These are phyloP conservation scores for Rana temporaria DNA, from an alignment of 2,113 vertebrate species.

Conservation along the genomic window DNA sequence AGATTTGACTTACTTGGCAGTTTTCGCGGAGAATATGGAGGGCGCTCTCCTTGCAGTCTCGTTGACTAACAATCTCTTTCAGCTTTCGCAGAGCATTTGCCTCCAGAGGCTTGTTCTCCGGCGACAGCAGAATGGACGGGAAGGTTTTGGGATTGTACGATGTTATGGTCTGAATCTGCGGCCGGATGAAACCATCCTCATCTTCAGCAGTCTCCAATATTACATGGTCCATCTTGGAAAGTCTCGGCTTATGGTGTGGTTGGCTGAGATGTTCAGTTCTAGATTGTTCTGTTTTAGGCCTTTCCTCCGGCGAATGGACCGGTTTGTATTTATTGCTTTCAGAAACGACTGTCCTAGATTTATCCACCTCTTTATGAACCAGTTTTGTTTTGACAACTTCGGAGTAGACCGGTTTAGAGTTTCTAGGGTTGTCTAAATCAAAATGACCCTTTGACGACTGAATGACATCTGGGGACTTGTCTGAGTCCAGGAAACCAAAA, in stretches of 20 bases:
- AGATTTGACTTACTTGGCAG: conserved; percentile 77
- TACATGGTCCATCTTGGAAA: conserved; percentile 52
- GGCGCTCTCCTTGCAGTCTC: conserved; percentile 71
- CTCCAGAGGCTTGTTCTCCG: conserved; percentile 84
- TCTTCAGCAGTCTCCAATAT: conserved; percentile 45
- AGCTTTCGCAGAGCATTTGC: conserved; percentile 71
- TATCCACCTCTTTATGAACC: neutral
- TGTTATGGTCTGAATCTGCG: conserved; percentile 72
- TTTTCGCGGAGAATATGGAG: conserved; percentile 83
- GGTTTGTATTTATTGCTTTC: neutral
- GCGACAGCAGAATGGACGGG: conserved; percentile 77
- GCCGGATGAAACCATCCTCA: conserved; percentile 68
- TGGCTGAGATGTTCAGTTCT: neutral
- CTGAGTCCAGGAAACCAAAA: conserved; percentile 78
- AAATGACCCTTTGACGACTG: neutral
- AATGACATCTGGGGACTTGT: neutral
- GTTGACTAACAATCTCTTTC: conserved; percentile 76
- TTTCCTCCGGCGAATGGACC: neutral
- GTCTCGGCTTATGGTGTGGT: neutral
- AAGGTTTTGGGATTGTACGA: conserved; percentile 73
- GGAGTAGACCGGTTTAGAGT: neutral
- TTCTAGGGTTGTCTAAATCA: neutral
- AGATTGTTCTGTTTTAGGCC: neutral
- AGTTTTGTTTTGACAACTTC: neutral
- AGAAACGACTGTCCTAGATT: neutral